These are phyloP conservation scores for Elephantulus edwardii DNA, from an alignment of 2,113 vertebrate genomes.

Conservation along the genomic window DNA sequence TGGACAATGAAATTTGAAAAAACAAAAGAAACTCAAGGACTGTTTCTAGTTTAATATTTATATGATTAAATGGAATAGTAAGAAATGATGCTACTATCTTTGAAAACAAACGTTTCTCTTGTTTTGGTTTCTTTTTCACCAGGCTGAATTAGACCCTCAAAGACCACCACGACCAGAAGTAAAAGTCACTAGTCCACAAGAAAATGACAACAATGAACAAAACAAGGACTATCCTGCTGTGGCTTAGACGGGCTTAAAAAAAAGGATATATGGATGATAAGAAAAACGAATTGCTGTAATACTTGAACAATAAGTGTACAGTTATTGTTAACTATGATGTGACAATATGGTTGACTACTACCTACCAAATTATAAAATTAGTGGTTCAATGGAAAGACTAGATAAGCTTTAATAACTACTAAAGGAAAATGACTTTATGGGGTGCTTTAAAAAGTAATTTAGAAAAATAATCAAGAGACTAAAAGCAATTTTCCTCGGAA, in stretches of 20 bases:
- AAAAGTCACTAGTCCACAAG: constrained; percentile 84
- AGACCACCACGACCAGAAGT: constrained; percentile 81
- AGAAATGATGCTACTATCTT: neutral
- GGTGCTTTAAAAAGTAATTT: constrained; percentile 20
- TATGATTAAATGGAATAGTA: neutral
- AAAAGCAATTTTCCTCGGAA: neutral
- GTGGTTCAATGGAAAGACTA: constrained; percentile 49
- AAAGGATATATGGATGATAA: neutral
- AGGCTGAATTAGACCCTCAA: constrained; percentile 74
- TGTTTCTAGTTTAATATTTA: neutral
- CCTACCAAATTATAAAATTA: constrained; percentile 31
- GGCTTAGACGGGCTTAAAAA: constrained; percentile 71
- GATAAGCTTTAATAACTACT: constrained; percentile 49
- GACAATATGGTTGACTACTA: constrained; percentile 32
- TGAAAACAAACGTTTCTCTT: neutral
- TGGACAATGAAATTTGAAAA: neutral
- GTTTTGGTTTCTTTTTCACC: constrained; percentile 55
- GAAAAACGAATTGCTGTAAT: constrained; percentile 61
- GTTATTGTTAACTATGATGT: constrained; percentile 13
- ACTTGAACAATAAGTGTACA: constrained; percentile 60
- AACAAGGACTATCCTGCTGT: constrained; percentile 77
- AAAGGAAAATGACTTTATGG: neutral
- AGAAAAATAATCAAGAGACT: constrained; percentile 30
- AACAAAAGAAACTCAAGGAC: neutral
- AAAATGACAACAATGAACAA: constrained; percentile 80